Percentiles rank a stretch among this genome's conserved stretches.
phyloP scores from a whole-genome alignment of 2,888 invertebrate species.

The Xestia ashworthii region DNA sequence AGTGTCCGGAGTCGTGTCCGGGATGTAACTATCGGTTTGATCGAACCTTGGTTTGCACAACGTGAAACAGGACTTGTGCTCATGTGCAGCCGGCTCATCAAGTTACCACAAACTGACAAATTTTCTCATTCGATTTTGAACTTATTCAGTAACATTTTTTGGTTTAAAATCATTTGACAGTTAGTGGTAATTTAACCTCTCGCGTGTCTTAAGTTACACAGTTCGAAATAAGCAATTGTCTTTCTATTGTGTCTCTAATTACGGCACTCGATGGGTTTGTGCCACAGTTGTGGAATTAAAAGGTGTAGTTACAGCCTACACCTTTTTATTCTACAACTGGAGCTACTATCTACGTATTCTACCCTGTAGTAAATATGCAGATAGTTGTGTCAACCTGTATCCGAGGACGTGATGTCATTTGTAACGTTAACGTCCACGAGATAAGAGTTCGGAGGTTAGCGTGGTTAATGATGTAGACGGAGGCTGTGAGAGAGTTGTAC shows the following conservation, averaged over 20 bases:
- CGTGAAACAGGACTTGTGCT: background rate
- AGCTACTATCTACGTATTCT: background rate
- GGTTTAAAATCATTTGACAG: too few species aligned
- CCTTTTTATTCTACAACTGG: background rate
- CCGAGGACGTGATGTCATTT: slow-evolving; percentile 66
- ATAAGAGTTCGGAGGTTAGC: slow-evolving; percentile 37
- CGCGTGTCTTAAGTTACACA: too few species aligned
- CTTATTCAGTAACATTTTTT: too few species aligned
- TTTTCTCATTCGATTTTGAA: too few species aligned
- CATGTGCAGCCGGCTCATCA: too few species aligned
- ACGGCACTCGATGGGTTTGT: too few species aligned
- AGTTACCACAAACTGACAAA: too few species aligned
- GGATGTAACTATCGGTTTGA: background rate
- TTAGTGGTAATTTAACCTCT: too few species aligned
- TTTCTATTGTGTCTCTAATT: too few species aligned
- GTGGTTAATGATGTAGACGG: slow-evolving; percentile 36
- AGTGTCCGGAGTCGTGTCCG: background rate
- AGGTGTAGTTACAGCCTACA: too few species aligned
- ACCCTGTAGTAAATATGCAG: slow-evolving; percentile 76
- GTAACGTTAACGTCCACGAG: slow-evolving; percentile 50
- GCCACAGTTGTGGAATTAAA: too few species aligned
- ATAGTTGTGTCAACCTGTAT: slow-evolving; percentile 73
- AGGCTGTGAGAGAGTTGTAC: slow-evolving; percentile 12
- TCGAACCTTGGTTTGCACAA: background rate
- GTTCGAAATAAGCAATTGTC: too few species aligned